These are phyloP conservation scores for Ancistrus triradiatus DNA, from an alignment of 2,113 vertebrate species.

Conservation along the genomic window DNA sequence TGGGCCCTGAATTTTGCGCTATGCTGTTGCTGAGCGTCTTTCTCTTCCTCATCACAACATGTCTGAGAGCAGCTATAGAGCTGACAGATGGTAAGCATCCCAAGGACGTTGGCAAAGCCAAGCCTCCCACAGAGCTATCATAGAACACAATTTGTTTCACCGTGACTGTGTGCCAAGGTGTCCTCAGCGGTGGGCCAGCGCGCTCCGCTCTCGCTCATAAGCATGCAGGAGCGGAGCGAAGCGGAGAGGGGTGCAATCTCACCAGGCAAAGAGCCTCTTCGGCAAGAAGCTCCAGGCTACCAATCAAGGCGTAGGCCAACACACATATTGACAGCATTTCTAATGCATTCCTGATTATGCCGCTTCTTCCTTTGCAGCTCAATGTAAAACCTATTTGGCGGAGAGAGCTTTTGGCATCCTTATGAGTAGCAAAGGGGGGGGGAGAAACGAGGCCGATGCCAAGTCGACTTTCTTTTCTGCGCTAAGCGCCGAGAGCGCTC, in stretches of 20 bases:
- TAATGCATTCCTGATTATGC: constrained; percentile 35
- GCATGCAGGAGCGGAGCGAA: constrained; percentile 36
- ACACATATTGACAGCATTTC: constrained; percentile 42
- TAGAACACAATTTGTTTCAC: constrained; percentile 50
- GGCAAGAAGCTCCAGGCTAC: constrained; percentile 37
- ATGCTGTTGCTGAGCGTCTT: constrained; percentile 19
- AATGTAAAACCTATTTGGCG: constrained; percentile 2
- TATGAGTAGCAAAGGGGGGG: constrained; percentile 1
- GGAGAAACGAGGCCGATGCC: constrained; percentile 18
- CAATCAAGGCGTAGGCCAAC: constrained; percentile 40
- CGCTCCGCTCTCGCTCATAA: constrained; percentile 38
- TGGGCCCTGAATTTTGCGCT: constrained; percentile 30
- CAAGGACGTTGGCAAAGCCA: constrained; percentile 45
- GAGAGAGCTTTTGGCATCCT: constrained; percentile 27
- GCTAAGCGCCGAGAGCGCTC: neutral
- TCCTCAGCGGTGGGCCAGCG: constrained; percentile 39
- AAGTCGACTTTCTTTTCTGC: constrained; percentile 27
- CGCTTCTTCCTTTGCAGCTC: constrained; percentile 21
- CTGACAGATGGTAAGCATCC: constrained; percentile 50
- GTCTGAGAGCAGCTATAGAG: constrained; percentile 40
- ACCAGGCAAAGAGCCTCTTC: constrained; percentile 36
- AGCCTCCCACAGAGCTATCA: constrained; percentile 47
- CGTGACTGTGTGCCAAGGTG: constrained; percentile 44
- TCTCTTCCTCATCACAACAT: constrained; percentile 28
- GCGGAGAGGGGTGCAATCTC: constrained; percentile 36